Evolutionary conservation across 1,140 invertebrate genomes (phyloP).

Genomic region (Melipona quadrifasciata): DNA sequence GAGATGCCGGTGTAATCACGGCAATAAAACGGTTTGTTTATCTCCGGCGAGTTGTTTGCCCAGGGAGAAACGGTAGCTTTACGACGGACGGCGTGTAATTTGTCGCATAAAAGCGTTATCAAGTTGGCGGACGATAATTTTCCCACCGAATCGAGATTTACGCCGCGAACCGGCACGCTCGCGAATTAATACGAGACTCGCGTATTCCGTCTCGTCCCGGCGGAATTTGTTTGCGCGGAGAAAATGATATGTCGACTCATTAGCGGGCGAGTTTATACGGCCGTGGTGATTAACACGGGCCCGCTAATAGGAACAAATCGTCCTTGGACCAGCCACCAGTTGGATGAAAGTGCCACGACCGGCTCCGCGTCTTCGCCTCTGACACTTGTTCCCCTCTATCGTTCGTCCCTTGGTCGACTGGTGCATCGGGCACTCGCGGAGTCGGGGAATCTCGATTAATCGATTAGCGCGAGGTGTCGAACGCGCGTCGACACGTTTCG

Average conservation of each 20-base stretch:
- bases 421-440: not conserved
- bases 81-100: conserved; percentile 36
- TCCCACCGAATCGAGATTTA: not conserved
- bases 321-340: conserved; percentile 29
- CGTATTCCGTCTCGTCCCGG: not conserved
- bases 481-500: conserved; percentile 1
- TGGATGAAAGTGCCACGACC: conserved; percentile 25
- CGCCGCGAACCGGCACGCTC: too few species aligned
- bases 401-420: not conserved
- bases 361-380: not conserved
- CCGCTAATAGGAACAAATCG: conserved; percentile 58
- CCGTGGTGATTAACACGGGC: conserved; percentile 50
- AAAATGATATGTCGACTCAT: conserved; percentile 47
- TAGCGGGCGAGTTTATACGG: conserved; percentile 51
- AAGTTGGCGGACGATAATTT: conserved; percentile 13
- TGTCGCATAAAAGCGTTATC: conserved; percentile 27
- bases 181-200: conserved; percentile 18
- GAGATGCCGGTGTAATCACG: not conserved
- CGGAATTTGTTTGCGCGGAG: conserved; percentile 22
- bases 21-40: conserved; percentile 40
- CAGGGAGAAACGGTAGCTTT: conserved; percentile 9
- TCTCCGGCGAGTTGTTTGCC: not conserved
- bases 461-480: not conserved
- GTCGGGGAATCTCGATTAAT: conserved; percentile 21
- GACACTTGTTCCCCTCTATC: not conserved